These are phyloP conservation scores for Rhynchonycteris naso DNA, from an alignment of 2,797 vertebrate species.

Conservation along the genomic window DNA sequence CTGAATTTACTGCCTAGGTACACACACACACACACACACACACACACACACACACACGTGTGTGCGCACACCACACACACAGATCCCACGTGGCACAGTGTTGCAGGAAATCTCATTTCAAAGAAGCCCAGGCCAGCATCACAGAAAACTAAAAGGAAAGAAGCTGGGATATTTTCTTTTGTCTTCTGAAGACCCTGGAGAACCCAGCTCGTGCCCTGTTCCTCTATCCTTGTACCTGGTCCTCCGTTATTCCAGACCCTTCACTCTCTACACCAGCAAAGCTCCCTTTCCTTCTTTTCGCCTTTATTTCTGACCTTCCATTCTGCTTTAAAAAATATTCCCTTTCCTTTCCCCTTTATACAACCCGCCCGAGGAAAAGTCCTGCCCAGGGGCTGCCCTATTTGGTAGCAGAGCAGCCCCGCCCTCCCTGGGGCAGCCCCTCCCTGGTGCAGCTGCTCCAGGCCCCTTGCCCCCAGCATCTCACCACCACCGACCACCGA, in stretches of 20 bases:
- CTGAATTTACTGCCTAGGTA: neutral
- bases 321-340: neutral
- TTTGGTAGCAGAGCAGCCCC: neutral
- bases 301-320: neutral
- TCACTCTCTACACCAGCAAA: neutral
- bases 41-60: neutral
- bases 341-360: no score
- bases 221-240: no score
- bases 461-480: no score
- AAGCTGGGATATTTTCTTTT: neutral
- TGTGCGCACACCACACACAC: no score
- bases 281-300: neutral
- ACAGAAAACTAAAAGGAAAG: neutral
- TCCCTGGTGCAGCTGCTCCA: neutral
- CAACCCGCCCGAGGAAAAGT: no score
- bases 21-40: neutral
- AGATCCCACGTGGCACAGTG: fast-evolving
- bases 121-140: neutral
- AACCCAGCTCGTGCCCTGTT: neutral
- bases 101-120: neutral
- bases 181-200: neutral
- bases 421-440: neutral
- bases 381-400: neutral
- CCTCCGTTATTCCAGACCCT: neutral
- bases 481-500: fast-evolving